phyloP scores from a whole-genome alignment of 2,113 vertebrate genomes.

The Ursus arctos region DNA sequence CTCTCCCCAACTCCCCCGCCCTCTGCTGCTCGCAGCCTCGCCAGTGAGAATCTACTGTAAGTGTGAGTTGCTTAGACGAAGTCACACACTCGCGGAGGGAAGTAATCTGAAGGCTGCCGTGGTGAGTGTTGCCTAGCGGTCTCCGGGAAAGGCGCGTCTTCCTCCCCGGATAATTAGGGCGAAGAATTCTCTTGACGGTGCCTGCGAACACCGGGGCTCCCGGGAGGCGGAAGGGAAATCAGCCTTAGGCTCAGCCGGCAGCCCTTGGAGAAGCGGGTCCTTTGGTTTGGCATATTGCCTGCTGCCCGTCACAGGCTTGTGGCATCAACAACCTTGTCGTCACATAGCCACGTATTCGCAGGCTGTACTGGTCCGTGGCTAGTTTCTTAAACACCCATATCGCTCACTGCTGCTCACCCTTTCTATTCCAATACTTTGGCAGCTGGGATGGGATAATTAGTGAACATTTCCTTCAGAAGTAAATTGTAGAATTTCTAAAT shows the following conservation, averaged over 20 bases:
- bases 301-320: constrained; percentile 45
- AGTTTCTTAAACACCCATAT: constrained; percentile 48
- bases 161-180: constrained; percentile 50
- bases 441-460: not conserved
- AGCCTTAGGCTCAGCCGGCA: not conserved
- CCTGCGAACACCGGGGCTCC: not conserved
- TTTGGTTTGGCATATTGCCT: not conserved
- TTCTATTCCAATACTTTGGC: not conserved
- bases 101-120: constrained; percentile 47
- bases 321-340: constrained; percentile 32
- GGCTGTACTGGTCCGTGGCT: not conserved
- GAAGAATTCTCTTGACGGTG: constrained; percentile 38
- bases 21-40: constrained; percentile 46
- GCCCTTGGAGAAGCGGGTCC: not conserved
- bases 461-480: constrained; percentile 1
- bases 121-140: constrained; percentile 75
- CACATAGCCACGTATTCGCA: not conserved
- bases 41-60: constrained; percentile 56
- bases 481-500: not conserved
- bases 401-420: not conserved
- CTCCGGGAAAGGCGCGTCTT: constrained; percentile 53
- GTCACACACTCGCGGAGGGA: constrained; percentile 65
- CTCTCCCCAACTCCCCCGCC: constrained; percentile 32
- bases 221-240: not conserved
- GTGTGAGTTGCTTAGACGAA: constrained; percentile 62